These are phyloP conservation scores for Sinonovacula constricta DNA, from an alignment of 1,140 invertebrate genomes.

Conservation along the genomic window DNA sequence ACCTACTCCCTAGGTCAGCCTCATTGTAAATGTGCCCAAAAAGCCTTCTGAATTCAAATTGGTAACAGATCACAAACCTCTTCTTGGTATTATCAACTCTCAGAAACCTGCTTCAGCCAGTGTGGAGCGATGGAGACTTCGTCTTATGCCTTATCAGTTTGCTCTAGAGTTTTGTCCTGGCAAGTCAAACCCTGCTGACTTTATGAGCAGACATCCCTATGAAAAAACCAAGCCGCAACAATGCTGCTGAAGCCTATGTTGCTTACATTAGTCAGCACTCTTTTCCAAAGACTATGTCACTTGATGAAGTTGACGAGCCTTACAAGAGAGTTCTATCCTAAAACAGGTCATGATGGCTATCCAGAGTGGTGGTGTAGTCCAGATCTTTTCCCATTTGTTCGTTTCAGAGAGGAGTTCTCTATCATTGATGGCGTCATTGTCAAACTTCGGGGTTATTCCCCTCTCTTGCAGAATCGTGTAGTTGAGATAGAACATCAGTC, in stretches of 20 bases:
- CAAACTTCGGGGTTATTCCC: conserved; percentile 56
- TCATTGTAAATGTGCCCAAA: conserved; percentile 65
- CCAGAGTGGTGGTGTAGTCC: conserved; percentile 28
- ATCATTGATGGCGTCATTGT: conserved; percentile 49
- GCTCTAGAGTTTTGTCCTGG: too few relatives aligned
- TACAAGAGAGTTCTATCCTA: conserved; percentile 9
- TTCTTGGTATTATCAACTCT: conserved; percentile 48
- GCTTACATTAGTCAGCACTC: too few relatives aligned
- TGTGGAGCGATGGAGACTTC: too few relatives aligned
- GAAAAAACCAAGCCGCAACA: too few relatives aligned
- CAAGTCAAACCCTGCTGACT: too few relatives aligned
- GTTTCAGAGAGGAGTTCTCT: too few relatives aligned
- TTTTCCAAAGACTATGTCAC: too few relatives aligned
- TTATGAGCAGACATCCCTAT: too few relatives aligned
- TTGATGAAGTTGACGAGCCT: conserved; percentile 42
- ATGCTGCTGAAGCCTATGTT: too few relatives aligned
- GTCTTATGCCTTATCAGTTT: too few relatives aligned
- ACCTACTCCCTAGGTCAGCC: conserved; percentile 69
- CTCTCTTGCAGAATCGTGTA: conserved; percentile 47
- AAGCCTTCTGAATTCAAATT: conserved; percentile 42
- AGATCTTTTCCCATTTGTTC: too few relatives aligned
- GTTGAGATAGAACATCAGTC: conserved; percentile 59
- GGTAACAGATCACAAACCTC: conserved; percentile 53
- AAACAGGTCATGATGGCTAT: conserved; percentile 45
- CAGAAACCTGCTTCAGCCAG: conserved; percentile 46